Base-by-base conservation (phyloP, 1,140 invertebrate species). In the Drosophila elegans region DNA sequence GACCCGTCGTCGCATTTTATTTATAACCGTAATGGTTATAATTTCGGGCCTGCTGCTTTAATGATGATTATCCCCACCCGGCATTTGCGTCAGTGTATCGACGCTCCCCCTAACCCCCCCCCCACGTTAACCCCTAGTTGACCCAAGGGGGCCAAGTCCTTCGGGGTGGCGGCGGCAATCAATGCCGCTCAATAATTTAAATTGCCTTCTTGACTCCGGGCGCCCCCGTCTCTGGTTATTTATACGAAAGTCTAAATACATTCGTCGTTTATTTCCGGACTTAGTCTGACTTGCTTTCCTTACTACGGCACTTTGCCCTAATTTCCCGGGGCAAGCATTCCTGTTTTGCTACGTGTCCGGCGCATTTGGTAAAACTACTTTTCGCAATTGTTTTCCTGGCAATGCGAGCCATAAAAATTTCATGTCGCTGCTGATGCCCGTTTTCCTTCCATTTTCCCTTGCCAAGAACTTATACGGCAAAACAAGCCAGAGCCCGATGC, bases 1-100 rank as follows among this genome's bases (percentile, higher is more conserved):
- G 36, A 38, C 36, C 62, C 38, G 54, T 56, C 42, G 51, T 54
- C 72, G 60, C 80, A 53, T 80, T 88, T 88, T 88, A 89, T 88
- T 88, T 88, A 84, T 88, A 89, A 78, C 77, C 77, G 82, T 89
- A 84, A 88, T 88, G 84, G 84, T 64, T 89, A 88, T 89, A 88
- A 88, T 88, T 88, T 84, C 83, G 83, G 73, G 67, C 79, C 77
- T 66, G 73, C 76, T 21, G 85, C 75, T 89, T 89, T 88, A 86
- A 83, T 86, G 83, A 86, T 88, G 83, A 89, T 89, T 88, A 83
- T 86, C 60, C 79, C 61, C 45, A 39, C 41, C 44, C 36, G 51
- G 61, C 82, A 82, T 77, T 83, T 86, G 79, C 84, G 83, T 89
- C 84, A 83, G 71, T 59, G 49, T 46, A 63, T 32, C 41, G 48